phyloP scores from a whole-genome alignment of 2,797 vertebrate genomes.

The Alca torda region DNA sequence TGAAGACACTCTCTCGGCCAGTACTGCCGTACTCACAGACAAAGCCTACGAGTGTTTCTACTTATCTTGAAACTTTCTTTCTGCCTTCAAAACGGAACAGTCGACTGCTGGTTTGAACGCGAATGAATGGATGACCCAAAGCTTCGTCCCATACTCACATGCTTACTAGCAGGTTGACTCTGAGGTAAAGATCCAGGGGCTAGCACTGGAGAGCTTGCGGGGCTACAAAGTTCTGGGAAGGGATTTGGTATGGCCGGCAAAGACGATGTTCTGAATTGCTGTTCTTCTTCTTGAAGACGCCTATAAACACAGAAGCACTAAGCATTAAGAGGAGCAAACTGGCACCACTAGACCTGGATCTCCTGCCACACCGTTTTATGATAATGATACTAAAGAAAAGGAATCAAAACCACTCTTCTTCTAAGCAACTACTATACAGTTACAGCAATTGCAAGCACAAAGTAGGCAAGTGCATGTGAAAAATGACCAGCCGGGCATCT shows the following conservation, averaged over 20 bases:
- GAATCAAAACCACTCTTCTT: background rate
- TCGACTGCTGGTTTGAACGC: background rate
- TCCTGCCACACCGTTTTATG: background rate
- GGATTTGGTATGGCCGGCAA: slow-evolving; percentile 97
- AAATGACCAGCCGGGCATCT: background rate
- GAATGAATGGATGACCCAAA: background rate
- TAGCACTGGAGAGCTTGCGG: slow-evolving; percentile 85
- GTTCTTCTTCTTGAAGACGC: slow-evolving; percentile 91
- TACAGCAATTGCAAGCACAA: background rate
- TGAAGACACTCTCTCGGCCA: background rate
- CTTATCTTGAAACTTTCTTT: background rate
- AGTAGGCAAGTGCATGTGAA: background rate
- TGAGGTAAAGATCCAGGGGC: slow-evolving; percentile 89
- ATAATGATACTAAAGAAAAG: background rate
- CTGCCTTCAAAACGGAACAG: background rate
- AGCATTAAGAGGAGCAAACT: slow-evolving; percentile 10
- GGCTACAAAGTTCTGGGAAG: slow-evolving; percentile 93
- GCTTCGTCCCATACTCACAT: slow-evolving; percentile 69
- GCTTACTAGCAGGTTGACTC: slow-evolving; percentile 79
- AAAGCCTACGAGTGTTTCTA: background rate
- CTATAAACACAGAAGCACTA: slow-evolving; percentile 68
- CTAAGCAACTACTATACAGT: background rate
- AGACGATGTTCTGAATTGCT: slow-evolving; percentile 91
- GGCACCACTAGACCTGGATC: background rate
- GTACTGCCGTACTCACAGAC: background rate